A percentile compares a stretch with the other conserved stretches of the same genome.
phyloP scores from a whole-genome alignment of 2,113 vertebrate species.

The Eretmodus cyanostictus region DNA sequence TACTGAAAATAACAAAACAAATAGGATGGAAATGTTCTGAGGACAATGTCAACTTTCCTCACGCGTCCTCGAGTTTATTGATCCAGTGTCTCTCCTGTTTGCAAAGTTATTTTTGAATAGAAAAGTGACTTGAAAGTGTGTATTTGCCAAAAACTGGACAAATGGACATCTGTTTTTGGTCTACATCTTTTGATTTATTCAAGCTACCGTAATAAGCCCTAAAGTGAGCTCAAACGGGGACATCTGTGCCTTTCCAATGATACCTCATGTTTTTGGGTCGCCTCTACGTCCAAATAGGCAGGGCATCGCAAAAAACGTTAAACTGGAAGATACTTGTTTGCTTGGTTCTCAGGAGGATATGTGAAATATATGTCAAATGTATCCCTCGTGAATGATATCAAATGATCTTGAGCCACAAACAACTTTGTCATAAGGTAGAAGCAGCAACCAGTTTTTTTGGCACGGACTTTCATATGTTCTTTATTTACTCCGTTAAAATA shows the following conservation, averaged over 20 bases:
- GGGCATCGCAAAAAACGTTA: not conserved
- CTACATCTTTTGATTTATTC: not conserved
- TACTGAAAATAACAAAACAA: not conserved
- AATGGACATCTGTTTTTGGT: not conserved
- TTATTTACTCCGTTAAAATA: not conserved
- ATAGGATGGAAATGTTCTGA: not conserved
- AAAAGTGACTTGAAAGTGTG: not conserved
- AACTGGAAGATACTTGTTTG: not conserved
- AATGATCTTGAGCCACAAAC: not conserved
- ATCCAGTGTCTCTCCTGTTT: not conserved
- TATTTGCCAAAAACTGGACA: not conserved
- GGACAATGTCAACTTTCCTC: rapidly evolving
- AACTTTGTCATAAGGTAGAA: not conserved
- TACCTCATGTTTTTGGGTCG: not conserved
- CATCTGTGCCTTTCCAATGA: not conserved
- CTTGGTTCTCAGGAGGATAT: not conserved
- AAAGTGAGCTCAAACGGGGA: not conserved
- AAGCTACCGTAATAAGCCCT: rapidly evolving
- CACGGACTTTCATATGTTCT: not conserved
- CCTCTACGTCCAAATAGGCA: not conserved
- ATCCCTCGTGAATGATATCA: not conserved
- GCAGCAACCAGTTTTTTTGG: not conserved
- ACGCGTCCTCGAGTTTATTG: rapidly evolving
- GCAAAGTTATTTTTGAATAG: not conserved
- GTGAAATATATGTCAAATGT: not conserved